Base-by-base conservation (phyloP, 1,140 invertebrate genomes). In the Platyscapa corneri region DNA sequence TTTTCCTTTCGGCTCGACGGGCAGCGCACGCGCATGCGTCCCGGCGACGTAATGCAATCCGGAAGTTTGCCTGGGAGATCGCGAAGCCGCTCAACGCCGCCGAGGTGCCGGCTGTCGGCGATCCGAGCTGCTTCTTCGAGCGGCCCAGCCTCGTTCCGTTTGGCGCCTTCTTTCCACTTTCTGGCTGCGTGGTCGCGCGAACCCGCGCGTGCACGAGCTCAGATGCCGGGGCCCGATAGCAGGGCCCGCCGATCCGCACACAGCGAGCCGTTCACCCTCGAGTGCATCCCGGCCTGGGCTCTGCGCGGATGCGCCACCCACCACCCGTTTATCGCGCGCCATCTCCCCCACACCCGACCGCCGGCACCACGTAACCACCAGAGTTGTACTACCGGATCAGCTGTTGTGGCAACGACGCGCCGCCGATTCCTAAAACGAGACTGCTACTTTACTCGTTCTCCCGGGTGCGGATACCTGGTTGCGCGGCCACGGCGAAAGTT, bases 151-250 rank as follows among this genome's bases (percentile, higher is more conserved):
- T 86, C 89, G 90, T 91, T 91, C 90, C 90, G 81, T 91, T 91
- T 88, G 88, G 85, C 88, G 88, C 87, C 87, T 90, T 89, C 88
- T 90, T 91, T 90, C 90, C 89, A 91, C 90, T 91, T 91, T 91
- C 89, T 84, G 74, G 34, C 53, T 39, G 12, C 46, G 67, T 16
- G 32, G 30, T 30, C 53, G 75, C 42, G 42, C 18, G 42, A 56
- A 30, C 46, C 72, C 39, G 27, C 37, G 39, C 8, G 49, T 77
- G 30, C 49, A 49, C 16, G 16, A 18, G 16, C 32, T n/a, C 23
- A 27, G 77, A 65, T 81, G 34, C 42, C 42, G 65, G 32, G 27
- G 39, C 27, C 64, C 65, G 65, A 81, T 70, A 74, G 23, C 0
- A n/a, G n/a, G n/a, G n/a, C n/a, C n/a, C n/a, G n/a, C n/a, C n/a